Evolutionary conservation across 2,888 invertebrate genomes (phyloP).

Genomic region (Torymus tubicola): DNA sequence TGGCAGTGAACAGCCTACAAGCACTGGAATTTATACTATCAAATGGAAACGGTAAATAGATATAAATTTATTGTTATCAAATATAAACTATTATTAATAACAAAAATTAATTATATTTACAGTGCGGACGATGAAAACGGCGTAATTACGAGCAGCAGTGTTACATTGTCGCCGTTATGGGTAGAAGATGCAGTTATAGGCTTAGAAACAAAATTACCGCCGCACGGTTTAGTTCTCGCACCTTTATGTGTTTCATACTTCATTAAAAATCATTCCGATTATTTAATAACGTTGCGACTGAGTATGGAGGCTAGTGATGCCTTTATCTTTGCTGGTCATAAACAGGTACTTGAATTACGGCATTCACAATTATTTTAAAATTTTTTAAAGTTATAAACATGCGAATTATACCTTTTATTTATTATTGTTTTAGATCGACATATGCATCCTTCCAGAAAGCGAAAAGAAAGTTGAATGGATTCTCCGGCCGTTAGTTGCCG

Average conservation of each 20-base stretch:
- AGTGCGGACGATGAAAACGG: conserved; percentile 68
- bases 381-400: neutral
- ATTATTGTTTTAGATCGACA: conserved; percentile 70
- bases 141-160: conserved; percentile 77
- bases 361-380: neutral
- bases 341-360: conserved; percentile 80
- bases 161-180: conserved; percentile 79
- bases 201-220: conserved; percentile 82
- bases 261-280: conserved; percentile 84
- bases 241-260: conserved; percentile 85
- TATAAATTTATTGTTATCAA: too few relatives aligned
- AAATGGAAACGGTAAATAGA: conserved; percentile 78
- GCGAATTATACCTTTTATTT: neutral
- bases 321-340: conserved; percentile 97
- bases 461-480: conserved; percentile 84
- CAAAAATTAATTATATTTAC: too few relatives aligned
- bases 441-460: conserved; percentile 79
- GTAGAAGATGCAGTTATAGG: conserved; percentile 82
- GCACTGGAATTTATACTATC: conserved; percentile 78
- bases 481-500: conserved; percentile 84
- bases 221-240: conserved; percentile 85
- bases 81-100: too few relatives aligned
- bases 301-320: conserved; percentile 90
- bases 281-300: conserved; percentile 84
- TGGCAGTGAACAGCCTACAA: conserved; percentile 76